Base-by-base conservation (phyloP, 2,797 vertebrate genomes). In the Orientallactaga sibirica region DNA sequence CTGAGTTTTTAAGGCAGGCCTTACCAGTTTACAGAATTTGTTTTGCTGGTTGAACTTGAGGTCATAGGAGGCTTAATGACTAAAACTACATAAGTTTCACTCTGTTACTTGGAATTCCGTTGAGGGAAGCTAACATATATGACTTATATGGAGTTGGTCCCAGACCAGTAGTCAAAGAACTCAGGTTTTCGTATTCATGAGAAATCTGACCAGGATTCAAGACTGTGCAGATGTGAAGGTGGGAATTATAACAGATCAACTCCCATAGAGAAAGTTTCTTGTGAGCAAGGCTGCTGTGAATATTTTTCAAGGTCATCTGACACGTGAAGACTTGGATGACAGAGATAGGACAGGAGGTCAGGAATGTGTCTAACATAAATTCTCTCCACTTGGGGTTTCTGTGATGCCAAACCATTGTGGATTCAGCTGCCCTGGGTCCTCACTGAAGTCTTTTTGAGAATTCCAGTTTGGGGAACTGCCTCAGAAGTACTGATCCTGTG, bases 171-270 rank as follows among this genome's bases (percentile, higher is more conserved):
- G 33, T 43, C 25, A 74, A 61, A 22, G 55, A 37, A 75, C 24
- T 33, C 74, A 29, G 29, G 43, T 29, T 27, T 29, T 41, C 3
- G 22, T 18, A 37, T 1, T 16, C 37, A 29, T 7, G 64, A 68
- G 2, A 81, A 85, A 67, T 27, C 0, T 29, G 29, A 24, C 6
- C 55, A 75, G 27, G 75, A 64, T 66, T 61, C 16, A n/a, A 70
- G 33, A 25, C 33, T 29, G 5, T 19, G 20, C 9, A 4, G 27
- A 84, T 61, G 8, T 43, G 24, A 86, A 8, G 11, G 15, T 18
- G 19, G 2, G 22, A 33, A 4, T 16, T 15, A 0, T 0, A 3
- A 3, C 2, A 4, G 33, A 52, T 48, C 22, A 33, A 10, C 5
- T 58, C 29, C 22, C 74, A 3, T 70, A 18, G 87, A 37, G 52